Evolutionary conservation across 1,140 invertebrate genomes (phyloP).

Genomic region (Marisa cornuarietis): DNA sequence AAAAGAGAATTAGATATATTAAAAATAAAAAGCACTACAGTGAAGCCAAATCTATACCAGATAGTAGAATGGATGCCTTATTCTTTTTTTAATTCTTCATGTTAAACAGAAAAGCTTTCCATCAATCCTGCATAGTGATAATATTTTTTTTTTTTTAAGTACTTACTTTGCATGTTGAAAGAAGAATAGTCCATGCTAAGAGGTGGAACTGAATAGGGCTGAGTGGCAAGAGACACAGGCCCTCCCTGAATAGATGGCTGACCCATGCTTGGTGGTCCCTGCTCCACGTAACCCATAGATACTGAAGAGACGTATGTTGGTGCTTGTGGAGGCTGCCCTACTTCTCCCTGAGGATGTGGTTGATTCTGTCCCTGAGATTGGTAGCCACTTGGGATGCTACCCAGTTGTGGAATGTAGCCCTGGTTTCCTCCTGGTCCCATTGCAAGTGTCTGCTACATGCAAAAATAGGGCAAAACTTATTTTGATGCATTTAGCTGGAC

Average conservation of each 20-base stretch:
- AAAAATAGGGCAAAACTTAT: too few species aligned
- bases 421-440: constrained; percentile 4
- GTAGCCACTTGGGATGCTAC: constrained; percentile 29
- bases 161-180: constrained; percentile 15
- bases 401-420: constrained; percentile 14
- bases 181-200: constrained; percentile 8
- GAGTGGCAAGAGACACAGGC: not conserved
- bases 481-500: too few species aligned
- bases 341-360: constrained; percentile 12
- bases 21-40: too few species aligned
- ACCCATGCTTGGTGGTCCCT: constrained; percentile 72
- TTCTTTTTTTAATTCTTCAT: too few species aligned
- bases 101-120: too few species aligned
- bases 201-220: constrained; percentile 19
- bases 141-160: not conserved
- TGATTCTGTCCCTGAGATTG: constrained; percentile 28
- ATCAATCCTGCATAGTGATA: too few species aligned
- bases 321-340: constrained; percentile 13
- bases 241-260: constrained; percentile 43
- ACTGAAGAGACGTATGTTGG: not conserved
- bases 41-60: too few species aligned
- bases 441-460: constrained; percentile 14
- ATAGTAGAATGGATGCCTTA: too few species aligned
- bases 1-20: too few species aligned
- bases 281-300: constrained; percentile 11